Evolutionary conservation across 2,888 invertebrate species (phyloP).

Genomic region (Caenorhabditis macrosperma): DNA sequence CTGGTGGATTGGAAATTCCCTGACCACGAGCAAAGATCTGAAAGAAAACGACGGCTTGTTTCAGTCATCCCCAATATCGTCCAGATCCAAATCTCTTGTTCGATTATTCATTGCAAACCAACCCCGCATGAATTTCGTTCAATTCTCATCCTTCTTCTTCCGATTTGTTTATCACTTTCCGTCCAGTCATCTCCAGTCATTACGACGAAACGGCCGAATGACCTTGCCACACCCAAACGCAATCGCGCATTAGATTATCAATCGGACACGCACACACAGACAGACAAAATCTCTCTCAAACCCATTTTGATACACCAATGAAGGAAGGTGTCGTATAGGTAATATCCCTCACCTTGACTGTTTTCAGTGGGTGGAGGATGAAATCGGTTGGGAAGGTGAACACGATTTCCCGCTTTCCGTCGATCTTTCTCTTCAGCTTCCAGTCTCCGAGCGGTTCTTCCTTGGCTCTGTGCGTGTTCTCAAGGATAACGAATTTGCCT

Average conservation of each 20-base stretch:
- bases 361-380: slow-evolving; percentile 72
- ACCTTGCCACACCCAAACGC: slow-evolving; percentile 59
- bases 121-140: not conserved
- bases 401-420: slow-evolving; percentile 78
- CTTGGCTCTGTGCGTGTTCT: slow-evolving; percentile 63
- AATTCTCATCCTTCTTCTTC: not conserved
- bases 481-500: slow-evolving; percentile 82
- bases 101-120: not conserved
- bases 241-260: slow-evolving; percentile 53
- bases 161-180: slow-evolving; percentile 43
- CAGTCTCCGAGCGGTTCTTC: slow-evolving; percentile 80
- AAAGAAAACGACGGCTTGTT: slow-evolving; percentile 19
- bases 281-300: too few species aligned
- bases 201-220: slow-evolving; percentile 39
- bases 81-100: not conserved
- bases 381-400: slow-evolving; percentile 75
- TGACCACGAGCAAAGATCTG: slow-evolving; percentile 79
- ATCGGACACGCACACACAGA: slow-evolving; percentile 20
- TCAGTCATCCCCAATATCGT: not conserved
- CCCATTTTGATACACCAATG: slow-evolving; percentile 5
- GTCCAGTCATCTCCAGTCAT: slow-evolving; percentile 17
- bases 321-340: not conserved
- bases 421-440: slow-evolving; percentile 81
- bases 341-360: slow-evolving; percentile 63
- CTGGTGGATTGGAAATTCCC: slow-evolving; percentile 77